Evolutionary conservation across 2,797 vertebrate genomes (phyloP).

Genomic region (Xiphorhynchus erythropygius): DNA sequence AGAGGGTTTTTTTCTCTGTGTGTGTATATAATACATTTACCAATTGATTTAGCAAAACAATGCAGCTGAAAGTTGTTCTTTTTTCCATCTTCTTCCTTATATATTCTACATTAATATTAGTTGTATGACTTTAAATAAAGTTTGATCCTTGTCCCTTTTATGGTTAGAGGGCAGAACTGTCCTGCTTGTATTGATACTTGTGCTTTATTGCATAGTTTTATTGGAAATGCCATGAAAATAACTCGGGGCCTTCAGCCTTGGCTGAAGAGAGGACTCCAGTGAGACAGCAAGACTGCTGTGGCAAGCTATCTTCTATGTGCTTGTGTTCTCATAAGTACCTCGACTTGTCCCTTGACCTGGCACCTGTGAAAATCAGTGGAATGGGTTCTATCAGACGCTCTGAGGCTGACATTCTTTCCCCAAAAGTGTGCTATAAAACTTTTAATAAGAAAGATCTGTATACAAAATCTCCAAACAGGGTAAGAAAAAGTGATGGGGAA

Average conservation of each 20-base stretch:
- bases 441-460: background rate
- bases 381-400: background rate
- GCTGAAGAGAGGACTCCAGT: background rate
- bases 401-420: background rate
- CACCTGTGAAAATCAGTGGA: background rate
- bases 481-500: background rate
- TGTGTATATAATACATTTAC: background rate
- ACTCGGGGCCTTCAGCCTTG: background rate
- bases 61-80: background rate
- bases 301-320: background rate
- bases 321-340: background rate
- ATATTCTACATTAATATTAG: background rate
- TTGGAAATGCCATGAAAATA: background rate
- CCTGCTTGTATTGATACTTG: background rate
- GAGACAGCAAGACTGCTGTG: background rate
- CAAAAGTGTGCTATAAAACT: background rate
- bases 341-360: background rate
- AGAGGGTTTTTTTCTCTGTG: fast-evolving
- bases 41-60: background rate
- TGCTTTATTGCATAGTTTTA: background rate
- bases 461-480: background rate
- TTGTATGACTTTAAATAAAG: background rate
- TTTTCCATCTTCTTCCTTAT: background rate
- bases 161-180: background rate
- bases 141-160: background rate